A percentile compares a stretch with the other conserved stretches of the same genome.
These are phyloP conservation scores for Aegotheles bennettii DNA, from an alignment of 2,113 vertebrate genomes.

Conservation along the genomic window DNA sequence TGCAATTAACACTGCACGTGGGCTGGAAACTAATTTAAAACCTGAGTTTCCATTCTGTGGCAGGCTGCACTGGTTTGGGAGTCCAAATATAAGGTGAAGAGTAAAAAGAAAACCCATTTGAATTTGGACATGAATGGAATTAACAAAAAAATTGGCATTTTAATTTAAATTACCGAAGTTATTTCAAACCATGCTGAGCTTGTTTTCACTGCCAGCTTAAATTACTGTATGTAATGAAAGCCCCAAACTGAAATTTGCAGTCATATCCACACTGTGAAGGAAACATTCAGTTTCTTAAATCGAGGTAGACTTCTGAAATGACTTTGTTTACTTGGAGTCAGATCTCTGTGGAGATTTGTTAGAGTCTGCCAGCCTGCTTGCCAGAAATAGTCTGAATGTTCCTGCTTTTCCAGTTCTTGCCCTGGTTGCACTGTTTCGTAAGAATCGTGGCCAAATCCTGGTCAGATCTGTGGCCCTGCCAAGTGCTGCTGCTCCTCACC, in stretches of 20 bases:
- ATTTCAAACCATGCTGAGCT: not conserved
- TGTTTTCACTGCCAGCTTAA: not conserved
- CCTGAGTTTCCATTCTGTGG: not conserved
- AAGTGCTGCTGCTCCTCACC: not conserved
- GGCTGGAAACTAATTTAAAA: not conserved
- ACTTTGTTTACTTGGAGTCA: not conserved
- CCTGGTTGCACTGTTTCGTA: not conserved
- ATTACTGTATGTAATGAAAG: not conserved
- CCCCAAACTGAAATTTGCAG: not conserved
- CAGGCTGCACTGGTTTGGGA: not conserved
- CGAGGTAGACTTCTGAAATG: not conserved
- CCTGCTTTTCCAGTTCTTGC: not conserved
- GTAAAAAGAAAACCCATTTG: not conserved
- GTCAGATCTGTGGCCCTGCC: not conserved
- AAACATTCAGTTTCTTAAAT: not conserved
- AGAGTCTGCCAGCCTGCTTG: not conserved
- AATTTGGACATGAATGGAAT: not conserved
- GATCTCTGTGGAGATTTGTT: not conserved
- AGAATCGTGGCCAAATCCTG: accelerated
- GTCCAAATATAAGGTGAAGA: not conserved
- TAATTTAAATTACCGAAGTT: not conserved
- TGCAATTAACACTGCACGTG: accelerated
- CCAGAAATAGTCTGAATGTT: not conserved
- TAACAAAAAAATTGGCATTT: not conserved
- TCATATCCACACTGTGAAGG: not conserved